Evolutionary conservation across 1,140 invertebrate species (phyloP), one percentile per base, ranked within the genome.

Genomic region (Drosophila suzukii): DNA sequence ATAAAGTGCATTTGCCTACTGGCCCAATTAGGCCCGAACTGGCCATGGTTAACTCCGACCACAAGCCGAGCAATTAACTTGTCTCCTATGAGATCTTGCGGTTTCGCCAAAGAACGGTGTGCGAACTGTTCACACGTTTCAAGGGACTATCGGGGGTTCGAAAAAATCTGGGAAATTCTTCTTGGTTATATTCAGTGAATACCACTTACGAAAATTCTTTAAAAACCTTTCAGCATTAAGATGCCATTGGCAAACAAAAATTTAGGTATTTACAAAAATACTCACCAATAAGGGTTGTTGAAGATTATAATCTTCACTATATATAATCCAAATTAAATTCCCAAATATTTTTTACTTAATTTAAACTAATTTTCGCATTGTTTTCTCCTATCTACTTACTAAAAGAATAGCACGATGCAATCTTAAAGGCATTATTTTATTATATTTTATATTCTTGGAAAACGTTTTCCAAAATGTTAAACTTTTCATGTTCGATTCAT

Each of bases 81-180:
- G 78, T 85, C 71, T 75, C 61, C 58, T 71, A 75, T 75, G 76
- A 46, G 67, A 5, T 27, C 57, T 59, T 60, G 61, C 27, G 76
- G 79, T 88, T 78, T 60, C 62, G 38, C 38, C 53, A 38, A 72
- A 71, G 56, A 78, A 63, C 73, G 46, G 51, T 82, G 82, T 86
- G 82, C 58, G 82, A 86, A 82, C 53, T 61, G 39, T 86, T 86
- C 83, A 86, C 82, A 86, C 82, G 88, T 86, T 65, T 67, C 60
- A 62, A 17, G 61, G 68, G n/a, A 55, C 54, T 58, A 59, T 51
- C 38, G 30, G 54, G 24, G 47, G 34, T 66, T 74, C 17, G 46
- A 34, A 72, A 73, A 73, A 60, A 53, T 73, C 67, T 34, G 32
- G 53, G 39, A 61, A 72, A 73, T 50, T 43, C 38, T 44, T 54